Evolutionary conservation across 2,113 vertebrate genomes (phyloP), one percentile per base, ranked within the genome.

Genomic region (Thamnaconus septentrionalis): DNA sequence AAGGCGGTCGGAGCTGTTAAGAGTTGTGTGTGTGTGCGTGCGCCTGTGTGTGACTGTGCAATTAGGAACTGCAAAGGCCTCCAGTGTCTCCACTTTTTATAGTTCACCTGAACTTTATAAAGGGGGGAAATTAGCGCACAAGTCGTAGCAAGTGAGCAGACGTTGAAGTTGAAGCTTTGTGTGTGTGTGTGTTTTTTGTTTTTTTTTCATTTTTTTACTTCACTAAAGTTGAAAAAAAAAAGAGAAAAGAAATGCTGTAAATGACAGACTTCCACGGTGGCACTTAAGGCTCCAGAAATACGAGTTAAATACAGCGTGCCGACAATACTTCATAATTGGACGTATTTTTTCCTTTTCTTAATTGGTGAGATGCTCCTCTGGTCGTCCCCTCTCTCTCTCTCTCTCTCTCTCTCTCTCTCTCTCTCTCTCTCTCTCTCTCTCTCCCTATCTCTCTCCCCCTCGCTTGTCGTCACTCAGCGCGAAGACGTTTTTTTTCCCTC

Each of bases 151-250:
- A 57, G 39, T 41, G 6, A 31, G 61, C 4, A 49, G 69, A 66
- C 39, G 12, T 70, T 76, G 57, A 45, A 53, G 46, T 64, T 48
- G 48, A 9, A 47, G 47, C 47, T 47, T 45, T 10, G 18, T 31
- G 18, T 31, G 18, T 31, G 18, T 31, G 18, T 31, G 18, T 31
- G 18, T 31, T 5, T 51, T 61, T 68, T 40, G 3, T 41, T 31
- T 31, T 63, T 80, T 82, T 82, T 68, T 57, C 76, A 8, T 41
- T 65, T 84, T 71, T 80, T 69, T 79, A 56, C 67, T 31, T 55
- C 60, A 61, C 45, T 64, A 5, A 53, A 79, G 71, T 81, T 83
- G 63, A 79, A 73, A 69, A 74, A 67, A 31, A 72, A 79, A 83
- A 69, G 53, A 31, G 18, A 31, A 31, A 31, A n/a, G n/a, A n/a